phyloP scores from a whole-genome alignment of 2,888 invertebrate species.

The Oithona nana region DNA sequence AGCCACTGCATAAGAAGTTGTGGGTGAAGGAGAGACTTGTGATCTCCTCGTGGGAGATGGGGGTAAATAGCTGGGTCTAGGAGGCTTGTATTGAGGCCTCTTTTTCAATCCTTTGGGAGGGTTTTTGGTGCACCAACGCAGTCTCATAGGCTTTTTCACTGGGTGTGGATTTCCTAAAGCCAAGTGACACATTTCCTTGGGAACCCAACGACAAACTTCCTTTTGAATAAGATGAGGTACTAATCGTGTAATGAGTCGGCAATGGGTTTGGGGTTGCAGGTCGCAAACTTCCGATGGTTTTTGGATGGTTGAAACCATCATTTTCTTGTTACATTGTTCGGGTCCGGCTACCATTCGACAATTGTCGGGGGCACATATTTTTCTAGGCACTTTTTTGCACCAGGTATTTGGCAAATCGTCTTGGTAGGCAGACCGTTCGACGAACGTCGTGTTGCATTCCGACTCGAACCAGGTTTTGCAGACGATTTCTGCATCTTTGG shows the following conservation, averaged over 20 bases:
- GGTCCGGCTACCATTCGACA: slow-evolving; percentile 2
- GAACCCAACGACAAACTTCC: slow-evolving; percentile 12
- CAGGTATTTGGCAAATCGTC: slow-evolving; percentile 10
- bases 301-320: slow-evolving; percentile 5
- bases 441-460: slow-evolving; percentile 9
- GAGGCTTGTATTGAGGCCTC: background rate
- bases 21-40: background rate
- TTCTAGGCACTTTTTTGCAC: slow-evolving; percentile 8
- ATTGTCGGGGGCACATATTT: slow-evolving; percentile 14
- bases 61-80: slow-evolving; percentile 1
- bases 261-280: slow-evolving; percentile 6
- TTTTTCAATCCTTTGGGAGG: background rate
- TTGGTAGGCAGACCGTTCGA: background rate
- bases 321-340: slow-evolving; percentile 6
- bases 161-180: background rate
- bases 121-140: background rate
- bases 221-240: slow-evolving; percentile 11
- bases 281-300: slow-evolving; percentile 3
- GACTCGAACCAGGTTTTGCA: slow-evolving; percentile 15
- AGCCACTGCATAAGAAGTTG: too few species aligned
- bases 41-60: background rate
- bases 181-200: slow-evolving; percentile 15
- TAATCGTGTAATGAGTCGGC: slow-evolving; percentile 9
- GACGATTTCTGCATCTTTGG: background rate
- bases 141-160: background rate